Conservation (phyloP, 1,140 invertebrate genomes). For the Schlechtendalia chinensis region DNA sequence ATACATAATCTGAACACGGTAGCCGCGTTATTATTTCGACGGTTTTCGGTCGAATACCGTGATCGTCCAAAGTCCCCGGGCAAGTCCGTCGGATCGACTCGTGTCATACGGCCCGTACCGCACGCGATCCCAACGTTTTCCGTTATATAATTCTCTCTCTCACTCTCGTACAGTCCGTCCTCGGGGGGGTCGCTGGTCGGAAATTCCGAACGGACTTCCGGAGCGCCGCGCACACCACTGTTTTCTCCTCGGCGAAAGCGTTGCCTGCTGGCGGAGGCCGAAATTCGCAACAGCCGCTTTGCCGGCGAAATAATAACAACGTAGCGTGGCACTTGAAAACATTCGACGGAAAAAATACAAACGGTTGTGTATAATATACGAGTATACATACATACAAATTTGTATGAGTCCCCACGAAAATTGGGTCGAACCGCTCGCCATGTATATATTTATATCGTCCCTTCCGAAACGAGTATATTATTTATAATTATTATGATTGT, state of each 20-base stretch:
- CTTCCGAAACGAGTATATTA: not conserved
- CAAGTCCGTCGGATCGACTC: conserved; percentile 45
- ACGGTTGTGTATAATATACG: not conserved
- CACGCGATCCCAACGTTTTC: conserved; percentile 15
- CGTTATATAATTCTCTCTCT: conserved; percentile 12
- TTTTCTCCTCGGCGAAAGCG: not conserved
- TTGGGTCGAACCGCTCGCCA: not conserved
- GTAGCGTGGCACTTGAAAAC: not conserved
- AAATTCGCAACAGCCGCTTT: not conserved
- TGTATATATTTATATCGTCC: not conserved
- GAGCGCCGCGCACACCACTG: no score
- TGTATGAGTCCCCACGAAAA: not conserved
- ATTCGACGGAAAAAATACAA: not conserved
- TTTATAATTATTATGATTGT: not conserved
- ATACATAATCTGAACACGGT: conserved; percentile 9
- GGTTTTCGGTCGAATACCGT: conserved; percentile 16
- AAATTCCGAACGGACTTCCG: conserved; percentile 42
- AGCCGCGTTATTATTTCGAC: conserved; percentile 5
- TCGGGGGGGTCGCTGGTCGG: conserved; percentile 24
- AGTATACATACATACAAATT: no score
- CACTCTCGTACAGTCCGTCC: no score
- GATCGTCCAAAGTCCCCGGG: not conserved
- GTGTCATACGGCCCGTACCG: conserved; percentile 18
- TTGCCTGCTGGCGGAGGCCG: not conserved
- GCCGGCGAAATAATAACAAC: not conserved